phyloP scores from a whole-genome alignment of 2,113 vertebrate species.

The Ursus arctos region DNA sequence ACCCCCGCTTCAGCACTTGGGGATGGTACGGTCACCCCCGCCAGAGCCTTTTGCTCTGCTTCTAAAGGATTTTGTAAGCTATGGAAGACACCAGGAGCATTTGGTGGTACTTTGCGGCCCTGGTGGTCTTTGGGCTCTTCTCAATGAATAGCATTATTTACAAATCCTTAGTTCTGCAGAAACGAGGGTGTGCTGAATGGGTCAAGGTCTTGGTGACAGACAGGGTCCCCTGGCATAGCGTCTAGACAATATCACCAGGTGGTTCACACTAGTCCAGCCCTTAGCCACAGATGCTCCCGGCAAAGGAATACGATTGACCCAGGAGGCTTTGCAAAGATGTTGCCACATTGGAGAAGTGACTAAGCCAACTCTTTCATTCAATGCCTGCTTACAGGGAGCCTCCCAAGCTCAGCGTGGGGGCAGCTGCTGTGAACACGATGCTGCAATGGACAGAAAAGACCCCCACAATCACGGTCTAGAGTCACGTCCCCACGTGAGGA shows the following conservation, averaged over 20 bases:
- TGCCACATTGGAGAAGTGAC: not conserved
- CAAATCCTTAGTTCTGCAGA: not conserved
- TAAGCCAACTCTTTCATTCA: not conserved
- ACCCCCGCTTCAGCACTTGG: fast-evolving
- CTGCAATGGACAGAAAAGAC: not conserved
- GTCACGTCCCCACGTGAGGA: not conserved
- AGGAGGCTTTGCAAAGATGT: not conserved
- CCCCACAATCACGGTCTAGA: not conserved
- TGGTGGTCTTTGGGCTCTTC: too few species aligned
- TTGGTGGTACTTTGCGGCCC: not conserved
- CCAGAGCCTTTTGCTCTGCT: not conserved
- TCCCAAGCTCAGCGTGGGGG: not conserved
- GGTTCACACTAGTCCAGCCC: not conserved
- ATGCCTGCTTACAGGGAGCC: not conserved
- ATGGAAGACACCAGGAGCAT: fast-evolving
- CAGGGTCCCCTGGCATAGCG: not conserved
- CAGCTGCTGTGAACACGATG: fast-evolving
- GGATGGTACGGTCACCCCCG: fast-evolving
- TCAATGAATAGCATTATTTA: not conserved
- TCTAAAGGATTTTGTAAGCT: too few species aligned
- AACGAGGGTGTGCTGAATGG: fast-evolving
- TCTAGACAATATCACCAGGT: fast-evolving
- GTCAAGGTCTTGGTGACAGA: not conserved
- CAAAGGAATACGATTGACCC: fast-evolving
- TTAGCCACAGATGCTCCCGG: not conserved